Evolutionary conservation across 2,888 invertebrate species (phyloP), one percentile per base, ranked within the genome.

Genomic region (Ectobius pallidus): DNA sequence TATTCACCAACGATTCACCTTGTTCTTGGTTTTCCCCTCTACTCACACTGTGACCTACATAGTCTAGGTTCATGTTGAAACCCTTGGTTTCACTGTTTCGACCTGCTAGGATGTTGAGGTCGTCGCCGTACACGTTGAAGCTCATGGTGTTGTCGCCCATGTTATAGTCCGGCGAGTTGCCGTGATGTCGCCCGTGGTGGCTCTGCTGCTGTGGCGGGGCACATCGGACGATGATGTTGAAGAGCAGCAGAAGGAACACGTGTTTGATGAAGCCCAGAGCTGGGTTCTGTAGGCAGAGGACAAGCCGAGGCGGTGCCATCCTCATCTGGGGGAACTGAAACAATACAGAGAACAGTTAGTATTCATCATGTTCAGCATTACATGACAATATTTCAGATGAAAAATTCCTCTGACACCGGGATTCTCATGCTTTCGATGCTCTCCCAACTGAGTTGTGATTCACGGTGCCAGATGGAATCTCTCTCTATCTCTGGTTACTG

Each of bases 161-260:
- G 52, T 49, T 49, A 22, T 25, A 52, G 58, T 25, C 30, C 22
- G 58, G 58, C 6, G 58, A 4, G 25, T 52, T 46, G 46, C 65
- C 65, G 16, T 65, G 65, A 18, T 65, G 65, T 3, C 65, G 20
- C 18, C 65, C 65, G 30, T 46, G 65, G 44, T 65, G 65, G 44
- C 18, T n/a, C 27, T 42, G 46, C n/a, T 25, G 44, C 63, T 39
- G 65, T 9, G 42, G 65, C 30, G 65, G 65, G 18, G 46, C 46
- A 22, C 65, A 65, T 16, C 25, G 46, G 32, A 9, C 9, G 27
- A 58, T 16, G n/a, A 9, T 46, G 46, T 34, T 46, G 44, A 25
- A 18, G 27, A 46, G n/a, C 7, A 65, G 27, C n/a, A 65, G 44
- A 25, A 65, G 18, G 11, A 65, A 34, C 46, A 65, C 27, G 25